Percentiles rank a stretch among this genome's conserved stretches.
Conservation (phyloP, 1,140 invertebrate species). For the Lerema accius region DNA sequence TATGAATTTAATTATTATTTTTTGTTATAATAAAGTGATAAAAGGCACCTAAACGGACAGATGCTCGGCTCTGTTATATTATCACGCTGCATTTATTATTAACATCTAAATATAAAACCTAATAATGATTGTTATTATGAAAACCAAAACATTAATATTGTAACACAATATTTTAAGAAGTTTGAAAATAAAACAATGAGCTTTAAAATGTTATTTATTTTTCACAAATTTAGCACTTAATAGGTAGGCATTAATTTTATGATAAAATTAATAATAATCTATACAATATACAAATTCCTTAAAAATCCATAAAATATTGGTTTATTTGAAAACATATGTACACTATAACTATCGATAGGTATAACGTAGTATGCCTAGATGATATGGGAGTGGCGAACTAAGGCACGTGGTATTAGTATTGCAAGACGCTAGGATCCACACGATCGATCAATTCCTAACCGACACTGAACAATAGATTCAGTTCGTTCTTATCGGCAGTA, state of each 20-base stretch:
- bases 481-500: constrained; percentile 13
- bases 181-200: constrained; percentile 70
- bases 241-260: constrained; percentile 82
- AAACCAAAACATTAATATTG: constrained; percentile 3
- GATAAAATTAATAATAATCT: constrained; percentile 84
- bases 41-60: no score
- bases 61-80: no score
- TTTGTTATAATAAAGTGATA: no score
- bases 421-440: constrained; percentile 46
- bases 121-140: no score
- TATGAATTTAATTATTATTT: no score
- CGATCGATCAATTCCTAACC: constrained; percentile 26
- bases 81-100: constrained; percentile 4
- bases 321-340: constrained; percentile 82
- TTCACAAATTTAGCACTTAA: constrained; percentile 80
- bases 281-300: constrained; percentile 83
- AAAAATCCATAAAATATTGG: constrained; percentile 83
- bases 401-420: constrained; percentile 77
- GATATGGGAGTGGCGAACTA: constrained; percentile 78
- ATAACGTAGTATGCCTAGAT: constrained; percentile 72
- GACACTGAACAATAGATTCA: constrained; percentile 23
- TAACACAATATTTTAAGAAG: no score
- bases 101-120: no score
- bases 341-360: constrained; percentile 77
- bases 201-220: constrained; percentile 83